phyloP scores from a whole-genome alignment of 2,888 invertebrate genomes.

The Xylophagus ater region DNA sequence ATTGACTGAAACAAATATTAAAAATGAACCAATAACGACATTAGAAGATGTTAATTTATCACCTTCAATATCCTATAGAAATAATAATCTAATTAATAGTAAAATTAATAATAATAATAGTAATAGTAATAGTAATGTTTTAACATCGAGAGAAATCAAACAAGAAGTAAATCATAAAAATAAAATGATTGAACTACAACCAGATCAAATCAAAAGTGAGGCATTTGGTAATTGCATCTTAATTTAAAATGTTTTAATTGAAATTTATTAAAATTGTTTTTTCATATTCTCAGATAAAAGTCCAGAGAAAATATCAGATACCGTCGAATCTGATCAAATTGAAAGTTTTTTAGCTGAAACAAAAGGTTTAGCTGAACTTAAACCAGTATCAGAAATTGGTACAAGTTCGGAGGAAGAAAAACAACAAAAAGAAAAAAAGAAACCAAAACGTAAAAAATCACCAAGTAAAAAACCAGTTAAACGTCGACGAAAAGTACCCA shows the following conservation, averaged over 20 bases:
- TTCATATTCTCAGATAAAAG: slow-evolving; percentile 17
- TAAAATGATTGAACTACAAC: slow-evolving; percentile 20
- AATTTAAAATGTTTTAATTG: neutral
- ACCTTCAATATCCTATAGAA: slow-evolving; percentile 11
- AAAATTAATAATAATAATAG: slow-evolving; percentile 4
- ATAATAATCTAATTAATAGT: slow-evolving; percentile 16
- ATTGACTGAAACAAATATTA: slow-evolving; percentile 18
- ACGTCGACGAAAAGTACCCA: slow-evolving; percentile 20
- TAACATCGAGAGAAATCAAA: neutral
- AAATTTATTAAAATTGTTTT: neutral
- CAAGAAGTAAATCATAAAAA: slow-evolving; percentile 1
- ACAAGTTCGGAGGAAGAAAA: slow-evolving; percentile 21
- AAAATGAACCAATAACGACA: slow-evolving; percentile 26
- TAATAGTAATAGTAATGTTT: too few species aligned
- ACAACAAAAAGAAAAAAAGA: slow-evolving; percentile 22
- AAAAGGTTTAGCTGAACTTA: slow-evolving; percentile 25
- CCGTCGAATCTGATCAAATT: slow-evolving; percentile 26
- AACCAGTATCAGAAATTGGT: slow-evolving; percentile 14
- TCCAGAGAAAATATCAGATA: slow-evolving; percentile 20
- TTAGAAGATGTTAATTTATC: slow-evolving; percentile 25
- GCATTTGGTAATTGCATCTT: slow-evolving; percentile 15
- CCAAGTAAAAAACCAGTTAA: slow-evolving; percentile 14
- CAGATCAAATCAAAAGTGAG: slow-evolving; percentile 34
- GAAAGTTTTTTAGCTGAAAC: slow-evolving; percentile 47
- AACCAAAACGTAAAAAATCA: slow-evolving; percentile 22